phyloP scores from a whole-genome alignment of 1,140 invertebrate genomes.

The Solen grandis region DNA sequence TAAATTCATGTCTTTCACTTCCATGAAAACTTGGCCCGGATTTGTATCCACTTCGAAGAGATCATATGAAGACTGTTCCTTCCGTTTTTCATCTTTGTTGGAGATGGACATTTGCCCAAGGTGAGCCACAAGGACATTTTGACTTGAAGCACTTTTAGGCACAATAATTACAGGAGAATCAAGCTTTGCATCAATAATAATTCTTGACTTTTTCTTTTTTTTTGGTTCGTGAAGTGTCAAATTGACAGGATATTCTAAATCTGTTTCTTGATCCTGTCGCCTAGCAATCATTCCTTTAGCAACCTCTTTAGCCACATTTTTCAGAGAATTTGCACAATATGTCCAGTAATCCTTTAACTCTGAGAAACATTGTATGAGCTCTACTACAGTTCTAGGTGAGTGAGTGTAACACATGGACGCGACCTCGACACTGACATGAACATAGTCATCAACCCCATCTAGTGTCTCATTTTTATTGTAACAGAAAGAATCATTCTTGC shows the following conservation, averaged over 20 bases:
- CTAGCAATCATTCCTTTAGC: slow-evolving; percentile 90
- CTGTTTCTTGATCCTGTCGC: slow-evolving; percentile 22
- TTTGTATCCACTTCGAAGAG: too few relatives aligned
- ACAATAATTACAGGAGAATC: slow-evolving; percentile 95
- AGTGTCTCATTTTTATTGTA: slow-evolving; percentile 15
- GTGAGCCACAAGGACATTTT: slow-evolving; percentile 93
- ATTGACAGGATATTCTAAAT: slow-evolving; percentile 42
- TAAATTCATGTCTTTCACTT: slow-evolving; percentile 93
- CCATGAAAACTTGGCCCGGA: slow-evolving; percentile 79
- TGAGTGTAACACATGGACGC: slow-evolving; percentile 97
- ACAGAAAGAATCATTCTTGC: neutral
- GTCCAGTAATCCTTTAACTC: slow-evolving; percentile 87
- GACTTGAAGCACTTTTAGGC: slow-evolving; percentile 88
- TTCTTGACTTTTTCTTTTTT: slow-evolving; percentile 52
- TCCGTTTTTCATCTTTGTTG: slow-evolving; percentile 63
- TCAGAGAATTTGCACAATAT: slow-evolving; percentile 90
- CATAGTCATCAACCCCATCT: too few relatives aligned
- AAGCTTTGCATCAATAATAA: slow-evolving; percentile 86
- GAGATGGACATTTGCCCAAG: slow-evolving; percentile 92
- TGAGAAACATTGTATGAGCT: slow-evolving; percentile 90
- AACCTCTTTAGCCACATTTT: slow-evolving; percentile 95
- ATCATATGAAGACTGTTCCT: slow-evolving; percentile 41
- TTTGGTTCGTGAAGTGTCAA: neutral
- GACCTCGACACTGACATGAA: slow-evolving; percentile 85
- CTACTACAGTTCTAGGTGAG: slow-evolving; percentile 91